Base-by-base conservation (phyloP, 2,113 vertebrate species). In the Corythaixoides concolor region DNA sequence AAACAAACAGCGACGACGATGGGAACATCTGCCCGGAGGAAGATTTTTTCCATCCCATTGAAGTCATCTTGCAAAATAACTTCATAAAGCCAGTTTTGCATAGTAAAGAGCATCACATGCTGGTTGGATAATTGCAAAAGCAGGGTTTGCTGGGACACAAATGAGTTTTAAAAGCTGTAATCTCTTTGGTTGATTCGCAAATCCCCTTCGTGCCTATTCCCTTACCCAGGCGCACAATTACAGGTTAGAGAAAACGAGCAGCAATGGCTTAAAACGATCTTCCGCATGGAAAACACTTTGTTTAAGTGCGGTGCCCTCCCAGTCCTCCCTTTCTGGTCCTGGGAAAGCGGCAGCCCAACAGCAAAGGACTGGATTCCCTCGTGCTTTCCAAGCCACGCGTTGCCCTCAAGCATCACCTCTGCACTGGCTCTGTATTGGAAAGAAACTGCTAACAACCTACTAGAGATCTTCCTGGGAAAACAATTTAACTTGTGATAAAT, bases 91-190 rank as follows among this genome's bases (percentile, higher is more conserved):
- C 59, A 11, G 1, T 32, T 64, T 3, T 80, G 66, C 66, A 24
- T 0, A 2, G 30, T 1, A 14, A 35, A 76, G 53, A 18, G 22
- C 62, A 45, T 4, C 7, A 1, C 24, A 0, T 12, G 18, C 14
- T 23, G 32, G 1, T 35, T 3, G 60, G 27, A 18, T 27, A 49
- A 63, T 77, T 1, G 50, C 21, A 9, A 7, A 22, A 66, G 55
- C n/a, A 33, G 55, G 18, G 8, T 9, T 3, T 58, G 84, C 80
- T 28, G 59, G n/a, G 35, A n/a, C 39, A 47, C 22, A 47, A 43
- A 47, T 0, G 7, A 67, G n/a, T 33, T 13, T 11, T 11, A 41
- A 52, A 78, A 70, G 32, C 45, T 75, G 37, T 41, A n/a, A 10
- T 32, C 55, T 47, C 49, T 74, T 7, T 2, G 53, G 21, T 6